Evolutionary conservation across 2,797 vertebrate species (phyloP), one percentile per base, ranked within the genome.

Genomic region (Borostomias antarcticus): DNA sequence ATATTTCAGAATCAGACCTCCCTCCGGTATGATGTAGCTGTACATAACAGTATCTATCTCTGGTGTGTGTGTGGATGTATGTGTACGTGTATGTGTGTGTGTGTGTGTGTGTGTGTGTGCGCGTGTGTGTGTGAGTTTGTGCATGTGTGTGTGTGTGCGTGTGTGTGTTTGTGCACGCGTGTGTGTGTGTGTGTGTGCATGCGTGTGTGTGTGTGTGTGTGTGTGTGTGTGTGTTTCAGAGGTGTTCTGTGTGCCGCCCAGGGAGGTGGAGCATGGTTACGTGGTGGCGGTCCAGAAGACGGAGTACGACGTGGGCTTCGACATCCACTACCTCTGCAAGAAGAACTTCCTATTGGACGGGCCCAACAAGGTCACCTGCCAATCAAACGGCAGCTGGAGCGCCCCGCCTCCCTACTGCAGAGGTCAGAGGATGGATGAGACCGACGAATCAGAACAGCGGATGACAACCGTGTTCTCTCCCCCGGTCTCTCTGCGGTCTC

Each of bases 321-420:
- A 90, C 68, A 91, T 94, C 73, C 93, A 93, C 80, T 94, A 92
- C 69, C 86, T 95, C 33, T 95, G 94, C 75, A 94, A 92, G 56
- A 94, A 90, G 79, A 90, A 87, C 76, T 93, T 91, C 80, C 77
- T 85, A 60, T 60, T 94, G 82, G 93, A 94, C 47, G 94, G 94
- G 69, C 86, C 90, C 33, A 91, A 92, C 78, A 90, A 85, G 81
- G 88, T 92, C 66, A 89, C 85, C 51, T 95, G 94, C 72, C 80
- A 87, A 70, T 57, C 80, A 0, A 86, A 92, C 11, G 92, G 94
- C 62, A 92, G 80, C 82, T 95, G 94, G 94, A 94, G 90, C 33
- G 76, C 85, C 0, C 58, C 72, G 0, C 91, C 93, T 4, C 88
- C 87, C 13, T 37, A 70, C 75, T 95, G 94, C 69, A 83, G 92